phyloP scores from a whole-genome alignment of 92 coral and sea anemone genomes.

The Porites divaricata region DNA sequence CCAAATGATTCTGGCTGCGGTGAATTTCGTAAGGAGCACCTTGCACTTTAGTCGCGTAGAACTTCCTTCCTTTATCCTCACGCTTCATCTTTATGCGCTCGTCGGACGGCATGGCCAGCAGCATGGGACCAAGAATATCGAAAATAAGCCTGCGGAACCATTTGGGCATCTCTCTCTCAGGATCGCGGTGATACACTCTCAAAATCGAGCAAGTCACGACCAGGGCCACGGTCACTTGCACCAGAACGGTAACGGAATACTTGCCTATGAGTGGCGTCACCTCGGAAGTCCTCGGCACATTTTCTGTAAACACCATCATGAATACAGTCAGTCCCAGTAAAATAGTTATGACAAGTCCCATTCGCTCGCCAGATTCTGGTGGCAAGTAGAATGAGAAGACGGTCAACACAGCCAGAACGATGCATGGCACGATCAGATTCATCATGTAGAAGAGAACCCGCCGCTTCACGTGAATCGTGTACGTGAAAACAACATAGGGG shows the following conservation, averaged over 20 bases:
- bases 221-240: conserved; percentile 80
- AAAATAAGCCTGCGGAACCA: conserved; percentile 90
- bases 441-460: conserved; percentile 91
- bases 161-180: conserved; percentile 84
- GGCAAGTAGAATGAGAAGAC: conserved; percentile 94
- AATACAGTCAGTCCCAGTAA: conserved; percentile 93
- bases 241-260: conserved; percentile 89
- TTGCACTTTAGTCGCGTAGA: conserved; percentile 56
- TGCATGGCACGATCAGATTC: conserved; percentile 92
- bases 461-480: conserved; percentile 80
- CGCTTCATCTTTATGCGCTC: conserved; percentile 59
- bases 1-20: conserved; percentile 55
- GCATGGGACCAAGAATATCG: conserved; percentile 86
- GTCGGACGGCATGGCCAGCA: conserved; percentile 85
- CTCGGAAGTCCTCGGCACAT: conserved; percentile 95
- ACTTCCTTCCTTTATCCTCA: conserved; percentile 47
- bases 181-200: conserved; percentile 87
- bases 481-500: conserved; percentile 92
- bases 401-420: conserved; percentile 85
- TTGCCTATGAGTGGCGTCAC: conserved; percentile 96
- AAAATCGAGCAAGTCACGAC: conserved; percentile 85
- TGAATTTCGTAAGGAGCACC: conserved; percentile 75
- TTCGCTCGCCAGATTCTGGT: conserved; percentile 98
- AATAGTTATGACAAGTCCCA: conserved; percentile 93
- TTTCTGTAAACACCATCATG: conserved; percentile 93